A percentile compares a stretch with the other conserved stretches of the same genome.
These are phyloP conservation scores for Celastrina argiolus DNA, from an alignment of 2,888 invertebrate species.

Conservation along the genomic window DNA sequence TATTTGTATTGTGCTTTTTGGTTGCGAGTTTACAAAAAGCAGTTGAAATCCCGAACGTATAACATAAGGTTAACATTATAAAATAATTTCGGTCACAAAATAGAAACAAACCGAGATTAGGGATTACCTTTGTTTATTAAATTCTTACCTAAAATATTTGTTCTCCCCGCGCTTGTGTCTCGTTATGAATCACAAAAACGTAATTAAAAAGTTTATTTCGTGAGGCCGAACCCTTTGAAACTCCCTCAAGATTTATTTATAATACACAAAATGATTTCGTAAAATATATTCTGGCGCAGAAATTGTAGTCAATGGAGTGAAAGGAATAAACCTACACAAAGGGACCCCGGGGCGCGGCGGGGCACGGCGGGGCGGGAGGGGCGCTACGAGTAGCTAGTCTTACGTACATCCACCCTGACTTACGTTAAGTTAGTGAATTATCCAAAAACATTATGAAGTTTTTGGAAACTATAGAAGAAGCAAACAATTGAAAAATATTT, in stretches of 20 bases:
- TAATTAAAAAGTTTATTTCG: conserved; percentile 5
- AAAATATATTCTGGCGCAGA: neutral
- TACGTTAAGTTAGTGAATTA: no score
- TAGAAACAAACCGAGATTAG: neutral
- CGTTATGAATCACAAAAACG: conserved; percentile 1
- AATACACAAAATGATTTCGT: neutral
- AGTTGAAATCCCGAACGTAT: no score
- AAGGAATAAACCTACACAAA: conserved; percentile 1
- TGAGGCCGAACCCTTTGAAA: neutral
- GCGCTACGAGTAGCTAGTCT: neutral
- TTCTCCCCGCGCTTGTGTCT: neutral
- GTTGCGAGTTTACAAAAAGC: no score
- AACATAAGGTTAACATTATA: neutral
- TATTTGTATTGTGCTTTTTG: no score
- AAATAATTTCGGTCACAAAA: neutral
- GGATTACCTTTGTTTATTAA: neutral
- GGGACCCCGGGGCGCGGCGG: neutral
- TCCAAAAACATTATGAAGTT: no score
- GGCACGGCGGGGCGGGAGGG: no score
- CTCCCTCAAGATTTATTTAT: neutral
- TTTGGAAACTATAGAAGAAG: no score
- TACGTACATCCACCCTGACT: neutral
- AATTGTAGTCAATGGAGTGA: neutral
- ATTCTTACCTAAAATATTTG: neutral
- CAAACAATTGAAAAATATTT: no score